Base-by-base conservation (phyloP, 2,888 invertebrate species). In the Acrobasis suavella region DNA sequence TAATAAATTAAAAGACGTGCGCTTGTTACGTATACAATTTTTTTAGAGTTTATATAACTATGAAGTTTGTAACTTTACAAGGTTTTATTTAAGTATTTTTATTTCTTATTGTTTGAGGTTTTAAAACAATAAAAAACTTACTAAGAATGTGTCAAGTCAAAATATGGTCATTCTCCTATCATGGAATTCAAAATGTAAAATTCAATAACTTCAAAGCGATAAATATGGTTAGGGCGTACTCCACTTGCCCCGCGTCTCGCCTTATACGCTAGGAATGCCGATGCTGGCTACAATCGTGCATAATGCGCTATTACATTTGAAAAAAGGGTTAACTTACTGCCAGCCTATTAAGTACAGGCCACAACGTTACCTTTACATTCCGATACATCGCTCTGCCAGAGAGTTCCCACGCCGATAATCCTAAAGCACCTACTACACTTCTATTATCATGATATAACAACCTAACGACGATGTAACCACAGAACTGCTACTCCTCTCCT, bases 291-390 rank as follows among this genome's bases (percentile, higher is more conserved):
- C 39, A 61, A 54, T n/a, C n/a, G 22, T 46, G 16, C 54, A 54
- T 54, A 61, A 54, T 42, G 49, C 54, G 60, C 52, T 51, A 59
- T 50, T 49, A 37, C 49, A 37, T 59, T 50, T 32, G 15, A 49
- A 58, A 59, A 59, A 59, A 59, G 15, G 14, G 50, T 12, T 9
- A 59, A 37, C 50, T 59, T 42, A 42, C 17, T 39, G 15, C 14
- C 39, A 39, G 50, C 60, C 39, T 60, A 39, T 50, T 52, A 60
- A 52, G 52, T 17, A 51, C 22, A 60, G 38, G 16, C 16, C 55
- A n/a, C 55, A 37, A 54, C 51, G 42, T 52, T 54, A 54, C 52
- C 60, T 60, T 38, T 10, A 60, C 54, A 61, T 61, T 54, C 61
- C 61, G 5, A 61, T 52, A 46, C 61, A 49, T 32, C 52, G 54